Evolutionary conservation across 1,140 invertebrate genomes (phyloP).

Genomic region (Procambarus clarkii): DNA sequence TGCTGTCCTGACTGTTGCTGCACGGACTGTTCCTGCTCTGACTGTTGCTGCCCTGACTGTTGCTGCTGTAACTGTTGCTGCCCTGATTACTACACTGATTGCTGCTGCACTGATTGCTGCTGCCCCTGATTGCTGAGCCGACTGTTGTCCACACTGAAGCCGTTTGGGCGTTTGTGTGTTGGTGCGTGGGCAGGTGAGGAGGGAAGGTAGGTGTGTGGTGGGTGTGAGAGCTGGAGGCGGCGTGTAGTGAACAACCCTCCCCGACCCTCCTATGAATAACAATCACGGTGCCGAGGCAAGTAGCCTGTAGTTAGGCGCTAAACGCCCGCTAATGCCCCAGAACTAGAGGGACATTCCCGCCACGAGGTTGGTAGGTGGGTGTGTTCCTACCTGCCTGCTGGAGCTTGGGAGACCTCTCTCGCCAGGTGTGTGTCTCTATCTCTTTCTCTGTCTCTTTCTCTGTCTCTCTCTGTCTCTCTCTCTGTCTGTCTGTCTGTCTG

Average conservation of each 20-base stretch:
- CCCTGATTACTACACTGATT: neutral
- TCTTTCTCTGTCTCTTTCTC: slow-evolving; percentile 43
- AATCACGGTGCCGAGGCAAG: slow-evolving; percentile 34
- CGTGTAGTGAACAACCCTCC: slow-evolving; percentile 3
- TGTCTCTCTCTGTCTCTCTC: slow-evolving; percentile 18
- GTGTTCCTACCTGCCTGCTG: too few species aligned
- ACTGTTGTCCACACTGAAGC: neutral
- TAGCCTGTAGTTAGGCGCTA: slow-evolving; percentile 54
- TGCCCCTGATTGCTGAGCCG: neutral
- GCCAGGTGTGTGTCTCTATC: neutral
- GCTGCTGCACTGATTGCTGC: neutral
- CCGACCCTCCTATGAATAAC: slow-evolving; percentile 53
- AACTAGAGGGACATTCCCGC: slow-evolving; percentile 12
- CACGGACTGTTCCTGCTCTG: too few species aligned
- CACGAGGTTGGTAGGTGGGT: neutral
- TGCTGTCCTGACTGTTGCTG: too few species aligned
- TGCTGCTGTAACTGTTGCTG: too few species aligned
- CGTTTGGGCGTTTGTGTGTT: neutral
- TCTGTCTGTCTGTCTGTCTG: slow-evolving; percentile 14
- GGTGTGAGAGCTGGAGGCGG: slow-evolving; percentile 19
- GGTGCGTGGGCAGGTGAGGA: neutral
- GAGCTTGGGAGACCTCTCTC: too few species aligned
- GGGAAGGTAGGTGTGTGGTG: neutral
- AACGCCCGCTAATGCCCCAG: slow-evolving; percentile 50
- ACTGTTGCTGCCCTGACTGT: too few species aligned